phyloP scores from a whole-genome alignment of 37 sponge, comb jelly and placozoan genomes.

The Ephydatia muelleri region DNA sequence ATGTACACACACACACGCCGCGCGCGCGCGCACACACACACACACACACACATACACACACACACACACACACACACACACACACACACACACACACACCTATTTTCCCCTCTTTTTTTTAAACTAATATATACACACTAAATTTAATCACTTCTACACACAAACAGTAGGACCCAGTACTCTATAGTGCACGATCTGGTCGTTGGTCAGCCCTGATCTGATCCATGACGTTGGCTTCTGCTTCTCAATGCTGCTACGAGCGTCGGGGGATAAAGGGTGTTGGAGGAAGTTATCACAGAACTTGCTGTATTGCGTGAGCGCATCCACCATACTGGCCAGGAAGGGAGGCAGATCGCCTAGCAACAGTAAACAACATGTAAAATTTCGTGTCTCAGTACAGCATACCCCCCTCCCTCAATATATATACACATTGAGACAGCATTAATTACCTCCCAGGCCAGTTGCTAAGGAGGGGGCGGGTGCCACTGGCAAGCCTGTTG shows the following conservation, averaged over 20 bases:
- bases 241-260: constrained; percentile 13
- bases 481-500: background rate
- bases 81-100: no score
- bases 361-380: background rate
- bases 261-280: background rate
- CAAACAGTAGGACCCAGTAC: background rate
- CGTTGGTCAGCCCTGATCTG: constrained; percentile 42
- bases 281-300: constrained; percentile 43
- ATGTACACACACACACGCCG: background rate
- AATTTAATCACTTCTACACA: no score
- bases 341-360: constrained; percentile 61
- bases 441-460: background rate
- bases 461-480: background rate
- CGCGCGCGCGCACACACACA: background rate
- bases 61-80: background rate
- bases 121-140: no score
- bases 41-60: background rate
- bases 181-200: constrained; percentile 46
- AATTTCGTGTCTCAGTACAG: background rate
- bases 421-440: background rate
- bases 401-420: background rate
- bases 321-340: constrained; percentile 33
- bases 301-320: constrained; percentile 8
- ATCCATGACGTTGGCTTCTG: constrained; percentile 26
- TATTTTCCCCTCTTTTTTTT: no score